A percentile compares a stretch with the other conserved stretches of the same genome.
Conservation (phyloP, 2,888 invertebrate species). For the Trissolcus brochymenae region DNA sequence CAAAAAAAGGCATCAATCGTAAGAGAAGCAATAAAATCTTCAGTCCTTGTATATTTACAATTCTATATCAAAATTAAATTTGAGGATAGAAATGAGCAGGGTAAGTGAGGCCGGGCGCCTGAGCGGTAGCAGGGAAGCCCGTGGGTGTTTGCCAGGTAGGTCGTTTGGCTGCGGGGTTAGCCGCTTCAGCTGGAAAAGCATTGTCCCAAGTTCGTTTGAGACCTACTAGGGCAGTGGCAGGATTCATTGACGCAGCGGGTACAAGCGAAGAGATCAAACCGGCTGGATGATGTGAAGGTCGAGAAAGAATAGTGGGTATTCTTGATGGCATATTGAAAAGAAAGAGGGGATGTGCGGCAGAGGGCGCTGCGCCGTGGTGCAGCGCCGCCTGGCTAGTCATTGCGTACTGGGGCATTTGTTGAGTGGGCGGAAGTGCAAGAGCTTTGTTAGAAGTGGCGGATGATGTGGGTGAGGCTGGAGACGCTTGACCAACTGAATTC, state of each 20-base stretch:
- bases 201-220: conserved; percentile 85
- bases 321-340: conserved; percentile 70
- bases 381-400: conserved; percentile 79
- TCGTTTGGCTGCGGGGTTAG: conserved; percentile 67
- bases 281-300: conserved; percentile 68
- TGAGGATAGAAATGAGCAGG: conserved; percentile 79
- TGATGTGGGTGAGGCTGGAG: conserved; percentile 62
- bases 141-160: conserved; percentile 71
- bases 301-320: conserved; percentile 70
- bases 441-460: conserved; percentile 66
- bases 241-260: conserved; percentile 69
- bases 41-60: too few species aligned
- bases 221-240: conserved; percentile 75
- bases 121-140: conserved; percentile 72
- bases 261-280: conserved; percentile 67
- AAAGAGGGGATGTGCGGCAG: conserved; percentile 71
- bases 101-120: conserved; percentile 78
- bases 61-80: conserved; percentile 58
- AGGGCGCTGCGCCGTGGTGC: conserved; percentile 71
- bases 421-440: conserved; percentile 78
- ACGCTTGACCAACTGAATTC: conserved; percentile 64
- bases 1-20: too few species aligned
- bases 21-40: too few species aligned
- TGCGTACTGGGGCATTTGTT: conserved; percentile 67
- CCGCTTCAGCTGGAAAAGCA: conserved; percentile 80